These are phyloP conservation scores for Oreonectes daqikongensis DNA, from an alignment of 2,797 vertebrate species.

Conservation along the genomic window DNA sequence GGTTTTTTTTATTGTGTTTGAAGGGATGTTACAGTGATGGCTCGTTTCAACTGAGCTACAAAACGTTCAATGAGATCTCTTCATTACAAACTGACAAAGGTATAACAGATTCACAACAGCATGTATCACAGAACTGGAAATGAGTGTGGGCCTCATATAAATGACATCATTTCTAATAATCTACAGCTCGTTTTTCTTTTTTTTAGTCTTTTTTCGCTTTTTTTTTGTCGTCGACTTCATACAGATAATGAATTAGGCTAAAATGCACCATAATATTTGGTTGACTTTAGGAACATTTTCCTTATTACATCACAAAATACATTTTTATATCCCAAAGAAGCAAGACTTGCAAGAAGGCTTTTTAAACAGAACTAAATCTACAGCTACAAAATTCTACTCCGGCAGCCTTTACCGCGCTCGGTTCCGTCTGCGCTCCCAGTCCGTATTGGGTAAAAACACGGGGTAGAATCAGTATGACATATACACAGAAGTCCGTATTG, in stretches of 20 bases:
- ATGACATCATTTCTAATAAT: conserved; percentile 90
- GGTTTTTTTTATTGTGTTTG: conserved; percentile 59
- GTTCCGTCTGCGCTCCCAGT: conserved; percentile 80
- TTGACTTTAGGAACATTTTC: conserved; percentile 91
- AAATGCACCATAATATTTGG: conserved; percentile 96
- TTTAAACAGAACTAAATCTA: conserved; percentile 92
- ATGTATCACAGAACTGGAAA: conserved; percentile 91
- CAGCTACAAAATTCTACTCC: conserved; percentile 91
- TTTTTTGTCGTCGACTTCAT: conserved; percentile 85
- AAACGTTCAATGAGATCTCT: conserved; percentile 89
- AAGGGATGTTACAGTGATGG: conserved; percentile 87
- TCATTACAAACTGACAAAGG: conserved; percentile 92
- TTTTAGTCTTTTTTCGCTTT: conserved; percentile 74
- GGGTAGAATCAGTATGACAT: conserved; percentile 83
- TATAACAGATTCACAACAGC: conserved; percentile 92
- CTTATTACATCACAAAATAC: conserved; percentile 97
- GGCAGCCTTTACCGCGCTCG: conserved; percentile 82
- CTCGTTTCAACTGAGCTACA: conserved; percentile 86
- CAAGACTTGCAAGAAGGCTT: conserved; percentile 93
- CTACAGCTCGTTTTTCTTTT: conserved; percentile 80
- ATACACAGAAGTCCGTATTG: conserved; percentile 94
- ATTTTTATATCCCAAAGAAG: conserved; percentile 96
- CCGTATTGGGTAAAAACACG: conserved; percentile 84
- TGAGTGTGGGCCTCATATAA: conserved; percentile 89
- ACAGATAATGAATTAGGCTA: conserved; percentile 95